Percentiles rank a stretch among this genome's conserved stretches.
phyloP scores from a whole-genome alignment of 2,113 vertebrate species.

The Propithecus coquereli region DNA sequence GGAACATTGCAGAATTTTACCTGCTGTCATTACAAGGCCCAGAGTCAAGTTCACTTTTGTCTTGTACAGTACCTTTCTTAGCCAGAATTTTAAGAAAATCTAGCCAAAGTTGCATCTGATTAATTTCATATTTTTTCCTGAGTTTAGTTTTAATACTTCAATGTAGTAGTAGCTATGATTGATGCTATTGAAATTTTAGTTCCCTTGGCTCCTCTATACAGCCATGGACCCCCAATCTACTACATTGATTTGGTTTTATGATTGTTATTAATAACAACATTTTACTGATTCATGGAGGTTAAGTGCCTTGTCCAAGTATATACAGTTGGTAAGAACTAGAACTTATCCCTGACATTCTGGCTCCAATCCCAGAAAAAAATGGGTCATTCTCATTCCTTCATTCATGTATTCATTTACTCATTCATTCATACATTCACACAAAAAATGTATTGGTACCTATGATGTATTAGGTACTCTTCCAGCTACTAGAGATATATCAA shows the following conservation, averaged over 20 bases:
- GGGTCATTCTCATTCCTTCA: not conserved
- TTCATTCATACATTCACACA: not conserved
- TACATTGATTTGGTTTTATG: not conserved
- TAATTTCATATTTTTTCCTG: not conserved
- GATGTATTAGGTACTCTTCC: not conserved
- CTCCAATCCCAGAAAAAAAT: not conserved
- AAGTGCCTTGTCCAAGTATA: not conserved
- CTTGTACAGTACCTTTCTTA: not conserved
- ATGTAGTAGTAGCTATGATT: not conserved
- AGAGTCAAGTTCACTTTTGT: not conserved
- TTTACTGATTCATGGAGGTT: not conserved
- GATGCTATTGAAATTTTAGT: not conserved
- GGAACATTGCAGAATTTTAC: not conserved
- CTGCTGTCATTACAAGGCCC: not conserved
- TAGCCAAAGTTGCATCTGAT: not conserved
- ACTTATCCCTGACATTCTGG: not conserved
- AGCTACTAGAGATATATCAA: not conserved
- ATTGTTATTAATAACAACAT: not conserved
- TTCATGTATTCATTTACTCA: not conserved
- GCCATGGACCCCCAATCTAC: too few relatives aligned
- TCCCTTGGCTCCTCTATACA: not conserved
- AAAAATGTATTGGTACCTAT: not conserved
- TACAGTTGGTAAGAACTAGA: not conserved
- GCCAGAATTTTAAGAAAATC: not conserved
- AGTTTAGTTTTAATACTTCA: not conserved